phyloP scores from a whole-genome alignment of 1,140 invertebrate species.

The Drosophila nebulosa region DNA sequence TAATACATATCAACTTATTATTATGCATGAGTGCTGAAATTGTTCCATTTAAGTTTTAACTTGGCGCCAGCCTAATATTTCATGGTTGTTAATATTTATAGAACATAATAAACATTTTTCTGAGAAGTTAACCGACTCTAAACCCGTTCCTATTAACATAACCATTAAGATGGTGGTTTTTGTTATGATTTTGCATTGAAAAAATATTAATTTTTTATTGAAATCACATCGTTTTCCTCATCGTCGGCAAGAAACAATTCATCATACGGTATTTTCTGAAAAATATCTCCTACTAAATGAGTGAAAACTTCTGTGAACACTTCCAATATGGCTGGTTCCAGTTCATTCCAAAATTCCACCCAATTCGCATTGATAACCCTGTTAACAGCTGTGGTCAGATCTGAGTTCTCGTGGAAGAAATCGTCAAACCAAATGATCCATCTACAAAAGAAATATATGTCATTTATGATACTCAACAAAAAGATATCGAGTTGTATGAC shows the following conservation, averaged over 20 bases:
- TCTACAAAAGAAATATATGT: not conserved
- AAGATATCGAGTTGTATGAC: too few relatives aligned
- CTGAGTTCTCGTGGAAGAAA: constrained; percentile 30
- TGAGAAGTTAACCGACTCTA: not conserved
- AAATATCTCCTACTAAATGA: constrained; percentile 19
- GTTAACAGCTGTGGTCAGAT: constrained; percentile 35
- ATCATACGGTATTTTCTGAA: constrained; percentile 34
- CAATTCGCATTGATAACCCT: constrained; percentile 31
- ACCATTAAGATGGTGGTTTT: not conserved
- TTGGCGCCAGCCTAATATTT: too few relatives aligned
- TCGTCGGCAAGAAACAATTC: constrained; percentile 18
- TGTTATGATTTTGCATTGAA: not conserved
- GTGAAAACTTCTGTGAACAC: constrained; percentile 25
- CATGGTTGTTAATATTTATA: too few relatives aligned
- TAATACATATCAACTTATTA: too few relatives aligned
- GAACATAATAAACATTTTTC: not conserved
- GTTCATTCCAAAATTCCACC: constrained; percentile 43
- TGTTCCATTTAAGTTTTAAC: too few relatives aligned
- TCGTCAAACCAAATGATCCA: constrained; percentile 40
- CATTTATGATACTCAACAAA: not conserved
- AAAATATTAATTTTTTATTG: not conserved
- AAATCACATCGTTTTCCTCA: not conserved
- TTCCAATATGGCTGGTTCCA: constrained; percentile 21
- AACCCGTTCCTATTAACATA: not conserved
- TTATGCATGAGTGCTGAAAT: too few relatives aligned